phyloP scores from a whole-genome alignment of 2,113 vertebrate genomes.

The Oplegnathus fasciatus region DNA sequence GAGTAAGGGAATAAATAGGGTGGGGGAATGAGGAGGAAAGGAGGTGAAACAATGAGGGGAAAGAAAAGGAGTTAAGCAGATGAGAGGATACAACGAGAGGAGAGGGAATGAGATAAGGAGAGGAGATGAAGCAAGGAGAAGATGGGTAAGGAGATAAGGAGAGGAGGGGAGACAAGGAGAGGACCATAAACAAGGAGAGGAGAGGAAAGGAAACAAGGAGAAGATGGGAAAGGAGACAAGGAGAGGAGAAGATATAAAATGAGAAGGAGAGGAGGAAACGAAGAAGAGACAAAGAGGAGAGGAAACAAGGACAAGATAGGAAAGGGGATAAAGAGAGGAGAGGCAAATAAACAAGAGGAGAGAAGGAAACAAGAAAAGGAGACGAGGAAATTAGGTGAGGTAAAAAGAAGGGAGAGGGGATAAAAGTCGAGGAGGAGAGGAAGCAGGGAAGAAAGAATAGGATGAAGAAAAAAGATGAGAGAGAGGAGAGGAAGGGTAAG shows the following conservation, averaged over 20 bases:
- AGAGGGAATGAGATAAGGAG: background rate
- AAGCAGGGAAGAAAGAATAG: background rate
- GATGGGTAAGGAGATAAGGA: background rate
- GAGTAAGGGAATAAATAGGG: background rate
- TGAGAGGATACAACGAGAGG: background rate
- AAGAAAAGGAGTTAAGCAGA: background rate
- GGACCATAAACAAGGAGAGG: too few relatives aligned
- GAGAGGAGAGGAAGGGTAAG: background rate
- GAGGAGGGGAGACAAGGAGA: background rate
- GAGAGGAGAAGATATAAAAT: background rate
- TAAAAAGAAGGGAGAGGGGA: background rate
- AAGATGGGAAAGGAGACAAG: background rate
- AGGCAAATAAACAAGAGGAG: background rate
- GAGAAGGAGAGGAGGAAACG: background rate
- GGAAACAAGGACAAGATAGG: background rate
- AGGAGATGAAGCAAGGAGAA: too few relatives aligned
- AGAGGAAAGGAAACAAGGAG: background rate
- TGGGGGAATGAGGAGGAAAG: too few relatives aligned
- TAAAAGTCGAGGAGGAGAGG: background rate
- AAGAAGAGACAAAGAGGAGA: background rate
- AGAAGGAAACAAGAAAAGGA: background rate
- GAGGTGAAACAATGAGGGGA: too few relatives aligned
- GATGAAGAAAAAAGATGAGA: background rate
- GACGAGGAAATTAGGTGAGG: background rate
- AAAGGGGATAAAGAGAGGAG: background rate